Evolutionary conservation across 1,140 invertebrate genomes (phyloP).

Genomic region (Camponotus floridanus): DNA sequence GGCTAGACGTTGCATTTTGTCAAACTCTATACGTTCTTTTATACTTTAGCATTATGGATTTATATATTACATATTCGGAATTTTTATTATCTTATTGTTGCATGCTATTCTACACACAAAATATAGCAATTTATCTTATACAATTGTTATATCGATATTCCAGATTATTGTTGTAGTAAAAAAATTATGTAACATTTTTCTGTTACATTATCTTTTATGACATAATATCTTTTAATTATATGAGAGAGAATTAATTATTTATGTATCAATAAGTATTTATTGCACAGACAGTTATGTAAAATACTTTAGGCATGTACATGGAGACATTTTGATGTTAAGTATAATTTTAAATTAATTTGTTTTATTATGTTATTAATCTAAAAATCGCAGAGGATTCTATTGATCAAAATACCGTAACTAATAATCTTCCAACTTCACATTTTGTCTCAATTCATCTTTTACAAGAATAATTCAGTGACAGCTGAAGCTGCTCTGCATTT

Average conservation of each 20-base stretch:
- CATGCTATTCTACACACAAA: not conserved
- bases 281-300: not conserved
- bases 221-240: not conserved
- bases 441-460: not conserved
- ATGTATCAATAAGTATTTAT: not conserved
- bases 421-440: slow-evolving; percentile 6
- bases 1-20: not conserved
- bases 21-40: not conserved
- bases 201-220: not conserved
- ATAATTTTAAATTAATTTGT: slow-evolving; percentile 6
- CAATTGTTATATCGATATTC: not conserved
- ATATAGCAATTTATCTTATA: not conserved
- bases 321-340: slow-evolving; percentile 14
- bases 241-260: not conserved
- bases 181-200: slow-evolving; percentile 1
- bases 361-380: not conserved
- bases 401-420: not conserved
- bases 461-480: not conserved
- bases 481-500: slow-evolving; percentile 14
- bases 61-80: not conserved
- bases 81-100: slow-evolving; percentile 5
- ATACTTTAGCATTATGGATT: not conserved
- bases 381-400: not conserved
- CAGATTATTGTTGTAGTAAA: not conserved
- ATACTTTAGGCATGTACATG: not conserved